These are phyloP conservation scores for Cyphomyrus discorhynchus DNA, from an alignment of 2,113 vertebrate species.

Conservation along the genomic window DNA sequence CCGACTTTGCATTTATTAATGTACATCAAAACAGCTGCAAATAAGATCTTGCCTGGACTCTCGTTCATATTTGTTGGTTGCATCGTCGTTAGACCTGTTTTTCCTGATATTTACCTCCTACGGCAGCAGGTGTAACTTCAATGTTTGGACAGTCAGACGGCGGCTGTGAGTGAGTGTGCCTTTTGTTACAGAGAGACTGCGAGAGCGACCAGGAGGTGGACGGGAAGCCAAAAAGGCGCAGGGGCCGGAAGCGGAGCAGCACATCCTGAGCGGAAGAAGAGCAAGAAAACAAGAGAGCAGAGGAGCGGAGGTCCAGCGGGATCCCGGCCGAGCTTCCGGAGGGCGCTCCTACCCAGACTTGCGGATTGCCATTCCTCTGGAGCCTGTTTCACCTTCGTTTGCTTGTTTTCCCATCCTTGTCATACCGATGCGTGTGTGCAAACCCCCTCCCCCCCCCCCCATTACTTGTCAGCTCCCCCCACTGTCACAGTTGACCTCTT, in stretches of 20 bases:
- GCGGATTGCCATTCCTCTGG: neutral
- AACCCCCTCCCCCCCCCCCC: neutral
- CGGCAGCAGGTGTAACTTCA: neutral
- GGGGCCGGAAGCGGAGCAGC: conserved; percentile 76
- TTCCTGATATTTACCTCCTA: neutral
- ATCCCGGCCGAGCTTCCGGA: neutral
- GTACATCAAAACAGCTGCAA: neutral
- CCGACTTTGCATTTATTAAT: neutral
- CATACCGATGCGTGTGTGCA: neutral
- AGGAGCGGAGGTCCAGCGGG: neutral
- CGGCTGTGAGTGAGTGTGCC: neutral
- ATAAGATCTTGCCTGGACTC: neutral
- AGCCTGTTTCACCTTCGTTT: neutral
- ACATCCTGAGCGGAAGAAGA: conserved; percentile 59
- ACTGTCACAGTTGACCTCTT: neutral
- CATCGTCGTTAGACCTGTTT: neutral
- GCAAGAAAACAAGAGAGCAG: neutral
- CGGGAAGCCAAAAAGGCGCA: conserved; percentile 57
- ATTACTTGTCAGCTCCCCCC: neutral
- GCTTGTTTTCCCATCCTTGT: neutral
- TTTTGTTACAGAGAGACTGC: conserved; percentile 69
- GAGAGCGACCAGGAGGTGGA: conserved; percentile 83
- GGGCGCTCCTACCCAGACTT: neutral
- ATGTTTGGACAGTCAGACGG: neutral
- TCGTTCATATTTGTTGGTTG: neutral